Evolutionary conservation across 2,888 invertebrate genomes (phyloP).

Genomic region (Hyposoter didymator): DNA sequence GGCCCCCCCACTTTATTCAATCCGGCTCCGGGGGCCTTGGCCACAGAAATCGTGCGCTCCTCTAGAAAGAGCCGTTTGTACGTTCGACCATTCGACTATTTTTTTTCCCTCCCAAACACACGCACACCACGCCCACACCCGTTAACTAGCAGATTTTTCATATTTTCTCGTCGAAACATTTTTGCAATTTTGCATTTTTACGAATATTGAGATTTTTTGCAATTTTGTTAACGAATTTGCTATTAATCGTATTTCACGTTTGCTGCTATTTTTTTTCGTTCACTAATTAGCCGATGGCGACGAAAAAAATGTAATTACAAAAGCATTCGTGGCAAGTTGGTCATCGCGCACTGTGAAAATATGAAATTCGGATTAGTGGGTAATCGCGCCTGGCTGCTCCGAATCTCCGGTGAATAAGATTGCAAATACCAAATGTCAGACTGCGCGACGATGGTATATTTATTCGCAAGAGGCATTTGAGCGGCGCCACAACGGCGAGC

Average conservation of each 20-base stretch:
- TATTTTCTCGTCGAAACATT: slow-evolving; percentile 1
- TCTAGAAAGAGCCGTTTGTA: slow-evolving; percentile 62
- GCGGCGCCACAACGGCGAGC: slow-evolving; percentile 48
- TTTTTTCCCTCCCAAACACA: slow-evolving; percentile 60
- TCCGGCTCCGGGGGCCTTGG: slow-evolving; percentile 45
- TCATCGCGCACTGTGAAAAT: background rate
- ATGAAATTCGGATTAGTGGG: slow-evolving; percentile 37
- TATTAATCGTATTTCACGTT: too few species aligned
- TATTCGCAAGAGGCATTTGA: slow-evolving; percentile 16
- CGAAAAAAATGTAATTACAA: slow-evolving; percentile 24
- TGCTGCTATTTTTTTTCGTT: too few species aligned
- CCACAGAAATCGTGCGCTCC: slow-evolving; percentile 55
- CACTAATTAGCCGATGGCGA: background rate
- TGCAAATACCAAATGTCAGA: slow-evolving; percentile 62
- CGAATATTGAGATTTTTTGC: too few species aligned
- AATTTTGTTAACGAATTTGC: too few species aligned
- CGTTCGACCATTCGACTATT: slow-evolving; percentile 62
- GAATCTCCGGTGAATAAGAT: slow-evolving; percentile 44
- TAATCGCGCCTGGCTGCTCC: slow-evolving; percentile 15
- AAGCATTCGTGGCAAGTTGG: slow-evolving; percentile 4
- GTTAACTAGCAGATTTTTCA: background rate
- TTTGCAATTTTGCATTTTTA: background rate
- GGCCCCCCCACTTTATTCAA: slow-evolving; percentile 38
- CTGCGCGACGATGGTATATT: slow-evolving; percentile 21
- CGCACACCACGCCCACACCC: slow-evolving; percentile 60